Evolutionary conservation across 2,888 invertebrate species (phyloP), one percentile per base, ranked within the genome.

Genomic region (Scrobipalpa costella): DNA sequence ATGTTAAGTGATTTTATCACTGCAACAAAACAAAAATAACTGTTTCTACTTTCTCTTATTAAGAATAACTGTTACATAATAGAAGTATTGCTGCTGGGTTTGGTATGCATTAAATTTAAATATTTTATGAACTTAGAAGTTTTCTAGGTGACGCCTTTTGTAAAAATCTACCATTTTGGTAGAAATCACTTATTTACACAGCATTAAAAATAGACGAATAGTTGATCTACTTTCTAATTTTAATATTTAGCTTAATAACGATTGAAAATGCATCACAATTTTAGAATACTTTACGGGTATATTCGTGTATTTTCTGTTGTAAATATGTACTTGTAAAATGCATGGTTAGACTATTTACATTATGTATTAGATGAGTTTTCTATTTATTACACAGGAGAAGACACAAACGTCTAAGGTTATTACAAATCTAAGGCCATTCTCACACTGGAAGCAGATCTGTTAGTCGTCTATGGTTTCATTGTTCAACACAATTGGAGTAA

Each of bases 261-360:
- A 7, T 27, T 55, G 13, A 27, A 55, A 55, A 21, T 8, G 13
- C 55, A 55, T 55, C 55, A 55, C 15, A 33, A 9, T 55, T 21
- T 52, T 27, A 52, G 34, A n/a, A 33, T 55, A 55, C 33, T 27
- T 34, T 63, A 63, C 63, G 63, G 63, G 63, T 63, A 63, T 63
- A 49, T 61, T 44, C 15, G 40, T 55, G 55, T 63, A 63, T 60
- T 61, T 61, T 63, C 55, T 47, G 44, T 52, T 63, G 60, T 63
- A 63, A 55, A 52, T 63, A 58, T 19, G 6, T 52, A 34, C 15
- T 33, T 63, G 63, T 63, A 63, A n/a, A 49, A 57, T 15, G 57
- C 38, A 36, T 38, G 57, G 38, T 38, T 57, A 57, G 38, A 17
- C 1, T 19, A 17, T n/a, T 34, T 55, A 55, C 55, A 13, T 55